phyloP scores from a whole-genome alignment of 2,888 invertebrate species.

The Frankliniella fusca region DNA sequence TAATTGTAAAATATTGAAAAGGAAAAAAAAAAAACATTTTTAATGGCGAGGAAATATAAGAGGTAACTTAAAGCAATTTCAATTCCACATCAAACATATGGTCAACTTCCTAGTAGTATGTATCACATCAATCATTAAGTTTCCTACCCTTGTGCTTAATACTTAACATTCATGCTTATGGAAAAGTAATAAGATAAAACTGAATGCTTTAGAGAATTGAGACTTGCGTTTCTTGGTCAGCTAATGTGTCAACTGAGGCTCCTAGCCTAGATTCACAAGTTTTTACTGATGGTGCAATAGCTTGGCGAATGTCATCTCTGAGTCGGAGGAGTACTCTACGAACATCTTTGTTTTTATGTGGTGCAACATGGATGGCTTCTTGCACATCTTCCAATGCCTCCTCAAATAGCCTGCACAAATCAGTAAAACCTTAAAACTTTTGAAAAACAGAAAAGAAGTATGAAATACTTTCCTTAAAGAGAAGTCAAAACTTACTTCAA shows the following conservation, averaged over 20 bases:
- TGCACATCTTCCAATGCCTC: slow-evolving; percentile 75
- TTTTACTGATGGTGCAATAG: slow-evolving; percentile 31
- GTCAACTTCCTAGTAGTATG: not conserved
- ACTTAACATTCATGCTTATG: not conserved
- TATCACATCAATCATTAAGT: not conserved
- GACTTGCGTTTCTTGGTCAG: slow-evolving; percentile 40
- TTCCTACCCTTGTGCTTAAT: not conserved
- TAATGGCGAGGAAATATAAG: not conserved
- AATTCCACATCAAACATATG: not conserved
- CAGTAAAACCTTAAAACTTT: not conserved
- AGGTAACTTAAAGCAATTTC: not conserved
- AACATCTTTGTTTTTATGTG: slow-evolving; percentile 67
- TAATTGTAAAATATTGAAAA: not conserved
- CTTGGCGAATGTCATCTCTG: slow-evolving; percentile 62
- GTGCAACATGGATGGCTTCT: slow-evolving; percentile 71
- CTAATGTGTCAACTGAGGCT: slow-evolving; percentile 40
- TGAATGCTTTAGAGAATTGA: slow-evolving; percentile 30
- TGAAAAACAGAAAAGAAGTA: not conserved
- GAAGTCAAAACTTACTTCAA: slow-evolving; percentile 50
- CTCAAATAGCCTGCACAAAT: slow-evolving; percentile 56
- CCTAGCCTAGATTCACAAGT: slow-evolving; percentile 29
- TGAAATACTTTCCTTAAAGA: not conserved
- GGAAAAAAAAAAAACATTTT: not conserved
- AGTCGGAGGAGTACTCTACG: slow-evolving; percentile 68
- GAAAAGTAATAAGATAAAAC: not conserved